Conservation (phyloP, 2,113 vertebrate species). For the Rattus rattus region DNA sequence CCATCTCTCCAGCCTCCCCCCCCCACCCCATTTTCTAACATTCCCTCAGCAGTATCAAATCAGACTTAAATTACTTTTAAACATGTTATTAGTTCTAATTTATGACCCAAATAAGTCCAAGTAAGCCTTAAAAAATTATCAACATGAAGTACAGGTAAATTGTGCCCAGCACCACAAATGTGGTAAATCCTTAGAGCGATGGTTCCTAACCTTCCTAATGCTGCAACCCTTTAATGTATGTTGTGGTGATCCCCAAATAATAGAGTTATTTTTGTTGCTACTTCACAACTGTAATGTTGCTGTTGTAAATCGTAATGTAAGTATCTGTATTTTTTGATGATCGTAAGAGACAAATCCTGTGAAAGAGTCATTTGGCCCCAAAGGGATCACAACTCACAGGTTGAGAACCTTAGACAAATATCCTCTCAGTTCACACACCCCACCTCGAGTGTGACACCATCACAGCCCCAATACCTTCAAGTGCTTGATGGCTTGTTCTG, state of each 20-base stretch:
- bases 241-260: neutral
- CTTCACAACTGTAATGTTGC: neutral
- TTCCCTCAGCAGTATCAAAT: conserved; percentile 14
- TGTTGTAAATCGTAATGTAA: neutral
- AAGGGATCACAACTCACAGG: neutral
- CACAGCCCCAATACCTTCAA: conserved; percentile 91
- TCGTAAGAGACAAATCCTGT: neutral
- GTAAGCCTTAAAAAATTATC: neutral
- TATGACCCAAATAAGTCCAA: neutral
- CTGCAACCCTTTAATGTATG: neutral
- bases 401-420: neutral
- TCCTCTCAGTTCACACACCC: neutral
- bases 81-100: conserved; percentile 19
- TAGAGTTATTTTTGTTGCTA: neutral
- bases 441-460: neutral
- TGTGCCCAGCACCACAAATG: neutral
- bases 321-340: neutral
- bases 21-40: neutral
- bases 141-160: neutral
- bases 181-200: neutral
- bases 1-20: too few species aligned
- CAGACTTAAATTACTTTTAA: neutral
- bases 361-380: neutral
- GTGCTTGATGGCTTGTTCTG: conserved; percentile 99
- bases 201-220: neutral